A percentile compares a stretch with the other conserved stretches of the same genome.
phyloP scores from a whole-genome alignment of 2,797 vertebrate species.

The Bryconaethiops microstoma region DNA sequence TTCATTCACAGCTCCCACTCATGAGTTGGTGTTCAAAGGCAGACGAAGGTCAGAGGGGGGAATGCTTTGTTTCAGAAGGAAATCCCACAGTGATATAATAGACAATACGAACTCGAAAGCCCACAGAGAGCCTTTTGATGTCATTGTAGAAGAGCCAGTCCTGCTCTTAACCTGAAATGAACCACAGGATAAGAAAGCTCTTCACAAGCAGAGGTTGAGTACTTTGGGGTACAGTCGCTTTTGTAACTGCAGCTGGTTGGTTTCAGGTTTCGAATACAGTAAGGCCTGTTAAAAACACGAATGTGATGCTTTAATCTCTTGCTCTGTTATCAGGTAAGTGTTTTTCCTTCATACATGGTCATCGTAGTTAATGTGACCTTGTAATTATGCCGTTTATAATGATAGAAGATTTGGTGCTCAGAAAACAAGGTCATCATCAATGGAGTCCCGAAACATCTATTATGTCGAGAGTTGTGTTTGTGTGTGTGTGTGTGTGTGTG shows the following conservation, averaged over 20 bases:
- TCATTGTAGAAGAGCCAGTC: constrained; percentile 50
- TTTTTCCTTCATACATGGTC: not conserved
- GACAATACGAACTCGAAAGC: constrained; percentile 53
- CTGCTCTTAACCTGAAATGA: constrained; percentile 54
- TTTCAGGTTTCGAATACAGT: constrained; percentile 37
- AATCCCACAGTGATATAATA: constrained; percentile 55
- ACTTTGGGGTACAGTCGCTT: constrained; percentile 23
- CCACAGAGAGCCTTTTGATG: constrained; percentile 51
- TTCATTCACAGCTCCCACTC: constrained; percentile 52
- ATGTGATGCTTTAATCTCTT: not conserved
- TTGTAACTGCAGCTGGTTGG: constrained; percentile 39
- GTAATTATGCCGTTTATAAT: not conserved
- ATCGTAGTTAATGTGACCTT: constrained; percentile 3
- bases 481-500: constrained; percentile 5
- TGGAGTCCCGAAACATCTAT: constrained; percentile 14
- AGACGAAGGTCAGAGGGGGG: constrained; percentile 44
- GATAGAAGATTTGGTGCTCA: not conserved
- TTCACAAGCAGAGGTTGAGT: constrained; percentile 29
- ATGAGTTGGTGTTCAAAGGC: constrained; percentile 59
- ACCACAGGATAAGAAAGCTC: constrained; percentile 38
- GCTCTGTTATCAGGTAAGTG: not conserved
- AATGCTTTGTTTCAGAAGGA: constrained; percentile 56
- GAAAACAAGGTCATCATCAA: constrained; percentile 4
- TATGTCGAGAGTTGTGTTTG: constrained; percentile 5
- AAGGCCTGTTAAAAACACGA: not conserved